Base-by-base conservation (phyloP, 2,888 invertebrate genomes). In the Terebella lapidaria region DNA sequence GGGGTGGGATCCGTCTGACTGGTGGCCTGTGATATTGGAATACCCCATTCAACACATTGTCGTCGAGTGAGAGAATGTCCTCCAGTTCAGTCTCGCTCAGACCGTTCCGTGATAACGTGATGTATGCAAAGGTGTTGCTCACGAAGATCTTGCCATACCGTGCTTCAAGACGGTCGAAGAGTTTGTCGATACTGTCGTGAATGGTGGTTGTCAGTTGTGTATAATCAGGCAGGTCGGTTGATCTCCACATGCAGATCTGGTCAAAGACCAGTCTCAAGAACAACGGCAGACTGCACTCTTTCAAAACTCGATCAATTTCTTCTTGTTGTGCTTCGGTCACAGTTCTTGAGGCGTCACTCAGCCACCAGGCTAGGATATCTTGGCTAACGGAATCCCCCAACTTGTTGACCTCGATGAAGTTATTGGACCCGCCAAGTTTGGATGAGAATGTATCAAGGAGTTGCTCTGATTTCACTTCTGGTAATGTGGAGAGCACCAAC, bases 221-320 rank as follows among this genome's bases (percentile, higher is more conserved):
- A n/a, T 15, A 35, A 5, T n/a, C 20, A 3, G 27, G 26, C 35
- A 22, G 49, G 22, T 49, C 49, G 18, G 24, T 15, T 26, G 66
- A 66, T 22, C 45, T 57, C 66, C 66, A 66, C 15, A 15, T 18
- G 1, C 25, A 1, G 25, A 66, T 49, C 29, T 59, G 57, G 18
- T 66, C 65, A 45, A 54, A 66, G 30, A 63, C 45, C 2, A 66
- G 45, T 24, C 64, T 57, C 1, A 51, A 29, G 51, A 57, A 66
- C 54, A 66, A 51, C 10, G 66, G 66, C 15, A 66, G 55, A 27
- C 57, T 54, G 49, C 63, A 67, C n/a, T 46, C 22, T n/a, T n/a
- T 29, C 53, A 66, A 58, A 1, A 52, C 56, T 10, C 35, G 18
- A 18, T 53, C 27, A 26, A 66, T 55, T 2, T 52, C 20, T 4